Conservation (phyloP, 2,113 vertebrate species). For the Proterorhinus semilunaris region DNA sequence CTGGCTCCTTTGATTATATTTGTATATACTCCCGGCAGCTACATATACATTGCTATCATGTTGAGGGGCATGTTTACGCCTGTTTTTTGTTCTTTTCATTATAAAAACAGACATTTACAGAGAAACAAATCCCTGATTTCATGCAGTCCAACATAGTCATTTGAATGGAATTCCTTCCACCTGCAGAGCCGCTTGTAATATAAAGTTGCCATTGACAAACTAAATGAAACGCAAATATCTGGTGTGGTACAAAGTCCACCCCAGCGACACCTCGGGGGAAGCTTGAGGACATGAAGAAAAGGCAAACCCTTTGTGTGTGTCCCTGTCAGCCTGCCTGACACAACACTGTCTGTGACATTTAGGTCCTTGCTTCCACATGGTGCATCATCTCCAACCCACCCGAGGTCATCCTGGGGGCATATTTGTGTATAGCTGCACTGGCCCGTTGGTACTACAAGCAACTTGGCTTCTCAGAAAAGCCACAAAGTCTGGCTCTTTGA, state of each 20-base stretch:
- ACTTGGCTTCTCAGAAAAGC: constrained; percentile 40
- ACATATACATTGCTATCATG: too few species aligned
- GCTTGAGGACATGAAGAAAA: constrained; percentile 43
- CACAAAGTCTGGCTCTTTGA: constrained; percentile 18
- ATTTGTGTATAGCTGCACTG: constrained; percentile 55
- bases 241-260: constrained; percentile 16
- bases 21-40: too few species aligned
- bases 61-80: too few species aligned
- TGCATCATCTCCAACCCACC: constrained; percentile 60
- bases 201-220: neutral
- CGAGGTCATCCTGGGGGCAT: constrained; percentile 59
- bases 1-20: too few species aligned
- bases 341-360: constrained; percentile 69
- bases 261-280: constrained; percentile 38
- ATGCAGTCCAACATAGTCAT: too few species aligned
- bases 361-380: constrained; percentile 41
- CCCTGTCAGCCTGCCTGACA: constrained; percentile 48
- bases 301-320: constrained; percentile 26
- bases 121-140: too few species aligned
- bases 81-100: too few species aligned
- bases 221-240: constrained; percentile 22
- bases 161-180: too few species aligned
- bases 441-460: constrained; percentile 46
- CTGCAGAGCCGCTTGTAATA: too few species aligned
- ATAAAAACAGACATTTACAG: too few species aligned